phyloP scores from a whole-genome alignment of 2,888 invertebrate genomes.

The Latrodectus elegans region DNA sequence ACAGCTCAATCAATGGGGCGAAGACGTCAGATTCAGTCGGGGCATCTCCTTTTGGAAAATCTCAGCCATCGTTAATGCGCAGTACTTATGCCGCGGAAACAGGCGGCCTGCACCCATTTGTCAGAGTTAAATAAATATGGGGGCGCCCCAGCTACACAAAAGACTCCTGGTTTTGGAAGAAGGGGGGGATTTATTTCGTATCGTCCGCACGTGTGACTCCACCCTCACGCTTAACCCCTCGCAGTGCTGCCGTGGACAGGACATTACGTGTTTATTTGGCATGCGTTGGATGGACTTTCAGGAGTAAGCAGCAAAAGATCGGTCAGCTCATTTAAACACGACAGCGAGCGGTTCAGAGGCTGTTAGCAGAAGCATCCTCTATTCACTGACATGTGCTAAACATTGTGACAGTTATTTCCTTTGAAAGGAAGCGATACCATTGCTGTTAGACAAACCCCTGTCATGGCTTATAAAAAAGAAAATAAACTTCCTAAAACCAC shows the following conservation, averaged over 20 bases:
- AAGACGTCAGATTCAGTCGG: conserved; percentile 57
- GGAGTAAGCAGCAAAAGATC: too few species aligned
- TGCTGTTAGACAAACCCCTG: too few species aligned
- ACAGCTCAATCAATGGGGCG: conserved; percentile 64
- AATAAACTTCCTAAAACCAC: too few species aligned
- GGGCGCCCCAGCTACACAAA: conserved; percentile 40
- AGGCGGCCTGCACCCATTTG: conserved; percentile 60
- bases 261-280: too few species aligned
- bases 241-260: background rate
- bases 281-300: too few species aligned
- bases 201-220: background rate
- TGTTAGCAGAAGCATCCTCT: too few species aligned
- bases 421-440: too few species aligned
- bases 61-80: conserved; percentile 48
- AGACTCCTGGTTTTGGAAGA: background rate
- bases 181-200: conserved; percentile 52
- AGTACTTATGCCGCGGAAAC: conserved; percentile 32
- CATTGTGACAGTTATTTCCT: too few species aligned
- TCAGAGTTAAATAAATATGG: conserved; percentile 68
- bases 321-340: too few species aligned
- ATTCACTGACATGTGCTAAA: too few species aligned
- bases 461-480: too few species aligned
- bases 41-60: conserved; percentile 45
- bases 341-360: too few species aligned
- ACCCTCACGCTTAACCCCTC: background rate